phyloP scores from a whole-genome alignment of 2,888 invertebrate genomes.

The Drosophila niveifrons region DNA sequence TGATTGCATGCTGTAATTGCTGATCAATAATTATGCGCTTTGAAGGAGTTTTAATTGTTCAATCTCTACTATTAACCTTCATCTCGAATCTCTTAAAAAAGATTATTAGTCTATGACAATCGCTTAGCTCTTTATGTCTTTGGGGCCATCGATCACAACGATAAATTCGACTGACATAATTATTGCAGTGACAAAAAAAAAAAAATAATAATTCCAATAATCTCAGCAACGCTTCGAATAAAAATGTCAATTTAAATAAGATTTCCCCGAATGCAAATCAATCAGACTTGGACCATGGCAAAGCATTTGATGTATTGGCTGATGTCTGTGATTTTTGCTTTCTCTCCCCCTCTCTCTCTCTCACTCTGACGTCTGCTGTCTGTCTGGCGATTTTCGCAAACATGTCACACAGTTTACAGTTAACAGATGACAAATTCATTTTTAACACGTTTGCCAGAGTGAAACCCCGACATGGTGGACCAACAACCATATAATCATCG shows the following conservation, averaged over 20 bases:
- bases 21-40: neutral
- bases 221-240: constrained; percentile 30
- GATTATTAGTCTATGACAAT: neutral
- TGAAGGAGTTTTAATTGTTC: neutral
- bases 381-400: constrained; percentile 70
- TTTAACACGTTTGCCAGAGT: constrained; percentile 78
- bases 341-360: neutral
- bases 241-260: constrained; percentile 73
- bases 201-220: constrained; percentile 42
- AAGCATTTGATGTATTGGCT: constrained; percentile 80
- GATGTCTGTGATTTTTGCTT: constrained; percentile 59
- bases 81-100: neutral
- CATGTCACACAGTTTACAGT: constrained; percentile 80
- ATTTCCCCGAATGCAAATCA: constrained; percentile 83
- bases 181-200: constrained; percentile 61
- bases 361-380: constrained; percentile 3
- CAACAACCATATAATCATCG: constrained; percentile 69
- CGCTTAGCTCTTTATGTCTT: neutral
- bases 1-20: neutral
- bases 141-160: constrained; percentile 69
- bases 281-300: constrained; percentile 76
- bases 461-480: constrained; percentile 60
- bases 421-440: constrained; percentile 83
- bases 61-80: neutral
- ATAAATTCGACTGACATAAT: constrained; percentile 76